Base-by-base conservation (phyloP, 92 coral and sea anemone genomes). In the Zoanthus sociatus region DNA sequence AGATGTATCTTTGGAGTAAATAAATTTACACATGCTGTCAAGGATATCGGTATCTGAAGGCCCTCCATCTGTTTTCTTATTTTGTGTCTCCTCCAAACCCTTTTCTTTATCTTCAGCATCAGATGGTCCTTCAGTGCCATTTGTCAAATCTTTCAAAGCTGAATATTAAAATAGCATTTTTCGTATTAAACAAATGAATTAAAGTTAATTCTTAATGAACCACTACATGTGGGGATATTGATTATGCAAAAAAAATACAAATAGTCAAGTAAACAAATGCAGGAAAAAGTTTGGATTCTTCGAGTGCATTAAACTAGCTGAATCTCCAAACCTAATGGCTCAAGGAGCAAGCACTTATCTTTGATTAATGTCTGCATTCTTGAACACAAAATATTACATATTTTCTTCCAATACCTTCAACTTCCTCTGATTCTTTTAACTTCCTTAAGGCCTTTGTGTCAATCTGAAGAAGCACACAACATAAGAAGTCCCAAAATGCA, bases 1-100 rank as follows among this genome's bases (percentile, higher is more conserved):
- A 0, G 99, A 96, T 1, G 96, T 94, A 48, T 96, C 99, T 64
- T 95, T 94, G 78, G 99, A 96, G 89, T 96, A 96, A 79, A 96
- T 96, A 78, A 91, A 96, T 89, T 96, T 95, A 91, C 98, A 96
- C 76, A 96, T 88, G 16, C 73, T 76, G 69, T 94, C 94, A 87
- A 96, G 83, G 18, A 64, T 84, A 20, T 88, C 94, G 7, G 92
- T 92, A 6, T 94, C 82, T 63, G 93, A 89, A 66, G 89, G 83
- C 31, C 75, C 92, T 70, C 72, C 46, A 20, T 70, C 74, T 72
- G 15, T 31, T 6, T 63, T 78, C 48, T 87, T 82, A 0, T 54
- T 63, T 20, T 77, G 37, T 44, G 76, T 83, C 55, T 76, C 85
- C 1, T 82, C 88, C 26, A 88, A 86, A 9, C 17, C 69, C 47